These are phyloP conservation scores for Stomorhina lunata DNA, from an alignment of 2,888 invertebrate species.

Conservation along the genomic window DNA sequence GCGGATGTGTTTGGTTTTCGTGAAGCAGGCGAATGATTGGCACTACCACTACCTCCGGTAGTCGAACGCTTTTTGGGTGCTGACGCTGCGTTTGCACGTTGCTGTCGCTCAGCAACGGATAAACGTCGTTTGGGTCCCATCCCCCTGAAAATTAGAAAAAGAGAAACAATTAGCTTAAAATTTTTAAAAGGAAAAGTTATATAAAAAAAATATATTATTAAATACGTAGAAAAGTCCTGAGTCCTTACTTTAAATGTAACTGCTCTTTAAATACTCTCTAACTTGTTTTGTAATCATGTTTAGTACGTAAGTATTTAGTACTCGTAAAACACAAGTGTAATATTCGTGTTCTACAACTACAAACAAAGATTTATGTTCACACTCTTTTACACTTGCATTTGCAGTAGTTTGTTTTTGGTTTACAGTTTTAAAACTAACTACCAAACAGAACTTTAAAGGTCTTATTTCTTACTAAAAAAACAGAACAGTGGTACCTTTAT, in stretches of 20 bases:
- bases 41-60: constrained; percentile 54
- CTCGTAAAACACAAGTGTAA: constrained; percentile 43
- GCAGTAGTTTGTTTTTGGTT: constrained; percentile 1
- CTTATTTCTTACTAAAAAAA: too few species aligned
- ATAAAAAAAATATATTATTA: background rate
- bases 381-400: background rate
- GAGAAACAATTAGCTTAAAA: background rate
- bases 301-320: background rate
- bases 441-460: too few species aligned
- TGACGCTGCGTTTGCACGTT: constrained; percentile 70
- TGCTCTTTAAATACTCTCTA: constrained; percentile 20
- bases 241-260: constrained; percentile 44
- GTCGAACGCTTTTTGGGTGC: constrained; percentile 71
- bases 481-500: too few species aligned
- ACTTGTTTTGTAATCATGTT: background rate
- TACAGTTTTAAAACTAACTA: background rate
- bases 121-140: constrained; percentile 79
- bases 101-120: constrained; percentile 75
- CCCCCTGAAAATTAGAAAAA: constrained; percentile 64
- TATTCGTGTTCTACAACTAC: constrained; percentile 41
- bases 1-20: constrained; percentile 63
- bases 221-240: background rate
- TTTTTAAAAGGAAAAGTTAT: background rate
- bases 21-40: constrained; percentile 66
- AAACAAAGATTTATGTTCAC: constrained; percentile 14